A percentile compares a stretch with the other conserved stretches of the same genome.
phyloP scores from a whole-genome alignment of 1,140 invertebrate species.

The Drosophila athabasca region DNA sequence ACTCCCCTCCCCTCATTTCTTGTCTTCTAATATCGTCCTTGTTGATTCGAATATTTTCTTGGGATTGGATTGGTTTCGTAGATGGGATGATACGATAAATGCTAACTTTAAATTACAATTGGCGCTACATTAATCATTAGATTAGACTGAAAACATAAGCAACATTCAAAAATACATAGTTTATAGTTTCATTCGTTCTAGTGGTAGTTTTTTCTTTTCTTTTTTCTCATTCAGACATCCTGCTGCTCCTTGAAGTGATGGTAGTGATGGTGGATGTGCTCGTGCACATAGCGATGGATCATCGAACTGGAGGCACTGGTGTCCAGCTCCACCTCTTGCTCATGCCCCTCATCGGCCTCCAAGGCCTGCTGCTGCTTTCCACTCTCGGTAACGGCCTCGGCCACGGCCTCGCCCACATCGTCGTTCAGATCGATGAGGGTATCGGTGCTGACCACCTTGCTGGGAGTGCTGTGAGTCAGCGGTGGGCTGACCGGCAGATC shows the following conservation, averaged over 20 bases:
- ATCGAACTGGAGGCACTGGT: slow-evolving; percentile 79
- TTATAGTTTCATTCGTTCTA: slow-evolving; percentile 18
- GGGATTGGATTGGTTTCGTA: background rate
- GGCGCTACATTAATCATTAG: slow-evolving; percentile 64
- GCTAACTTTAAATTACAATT: slow-evolving; percentile 71
- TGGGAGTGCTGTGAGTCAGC: slow-evolving; percentile 53
- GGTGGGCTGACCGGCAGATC: slow-evolving; percentile 65
- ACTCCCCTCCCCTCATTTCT: background rate
- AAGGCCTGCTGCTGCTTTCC: slow-evolving; percentile 28
- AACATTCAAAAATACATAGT: slow-evolving; percentile 54
- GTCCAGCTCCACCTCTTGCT: slow-evolving; percentile 83
- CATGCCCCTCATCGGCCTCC: slow-evolving; percentile 49
- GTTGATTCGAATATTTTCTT: slow-evolving; percentile 19
- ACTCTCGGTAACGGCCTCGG: slow-evolving; percentile 55
- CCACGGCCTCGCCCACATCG: slow-evolving; percentile 69
- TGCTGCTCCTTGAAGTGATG: slow-evolving; percentile 87
- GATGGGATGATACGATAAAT: slow-evolving; percentile 13
- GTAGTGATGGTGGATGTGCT: slow-evolving; percentile 93
- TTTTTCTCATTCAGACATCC: slow-evolving; percentile 41
- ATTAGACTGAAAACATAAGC: slow-evolving; percentile 61
- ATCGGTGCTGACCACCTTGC: slow-evolving; percentile 71
- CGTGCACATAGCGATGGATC: slow-evolving; percentile 88
- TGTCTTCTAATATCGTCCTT: slow-evolving; percentile 38
- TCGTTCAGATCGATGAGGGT: slow-evolving; percentile 70
- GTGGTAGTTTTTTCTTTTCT: background rate